Base-by-base conservation (phyloP, 2,797 vertebrate species). In the Silurus aristotelis region DNA sequence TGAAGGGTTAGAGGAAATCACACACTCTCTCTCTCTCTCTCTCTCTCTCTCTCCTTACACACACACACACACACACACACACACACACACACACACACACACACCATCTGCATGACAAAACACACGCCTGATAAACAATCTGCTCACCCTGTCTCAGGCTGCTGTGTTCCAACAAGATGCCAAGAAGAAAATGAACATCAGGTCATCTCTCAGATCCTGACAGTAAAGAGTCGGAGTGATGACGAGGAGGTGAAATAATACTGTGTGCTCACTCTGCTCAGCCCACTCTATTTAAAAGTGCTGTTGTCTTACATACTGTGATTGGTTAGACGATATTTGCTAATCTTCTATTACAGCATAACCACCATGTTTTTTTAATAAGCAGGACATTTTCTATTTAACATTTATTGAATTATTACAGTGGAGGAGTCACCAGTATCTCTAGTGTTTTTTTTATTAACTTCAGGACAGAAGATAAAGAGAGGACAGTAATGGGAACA, bases 1-100 rank as follows among this genome's bases (percentile, higher is more conserved):
- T 60, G 60, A 85, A 84, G 71, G 58, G 56, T 48, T 84, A 70
- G 64, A 81, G 72, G 78, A 38, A 72, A 22, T 46, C 71, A 77
- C 61, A 63, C 31, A n/a, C 76, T 7, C 25, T 1, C 0, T 31
- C 71, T 43, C 17, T 70, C 27, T 71, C 38, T 22, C 70, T 22
- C 7, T 17, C 52, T 8, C 75, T 12, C 75, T 13, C 56, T 43
- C 76, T 56, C 48, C n/a, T 1, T 22, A 52, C 72, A 75, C 72
- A 75, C 48, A 25, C 46, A 73, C 48, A 31, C 73, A 52, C 72
- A 75, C 72, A 75, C n/a, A 25, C 46, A 73, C 48, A 31, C 75
- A 77, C 75, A 60, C 12, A 76, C 73, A 77, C 52, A 58, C 52
- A 76, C 73, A 77, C 52, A 76, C 66, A 68, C 66, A 68, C 66